phyloP scores from a whole-genome alignment of 2,797 vertebrate genomes.

The Poecile montanus region DNA sequence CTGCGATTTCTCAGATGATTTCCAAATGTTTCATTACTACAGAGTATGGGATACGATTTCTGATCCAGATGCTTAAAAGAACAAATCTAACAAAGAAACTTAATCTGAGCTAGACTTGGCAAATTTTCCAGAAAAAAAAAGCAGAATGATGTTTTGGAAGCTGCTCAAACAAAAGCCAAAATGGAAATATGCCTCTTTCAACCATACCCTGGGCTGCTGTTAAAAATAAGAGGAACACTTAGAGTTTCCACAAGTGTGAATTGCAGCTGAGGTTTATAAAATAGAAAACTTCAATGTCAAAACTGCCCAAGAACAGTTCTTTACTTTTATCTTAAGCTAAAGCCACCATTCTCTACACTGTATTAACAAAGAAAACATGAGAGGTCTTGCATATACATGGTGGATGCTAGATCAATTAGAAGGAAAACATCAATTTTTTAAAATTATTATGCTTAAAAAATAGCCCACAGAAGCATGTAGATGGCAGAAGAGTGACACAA shows the following conservation, averaged over 20 bases:
- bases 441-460: background rate
- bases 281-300: conserved; percentile 48
- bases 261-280: conserved; percentile 74
- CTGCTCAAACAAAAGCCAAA: conserved; percentile 79
- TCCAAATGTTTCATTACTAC: conserved; percentile 80
- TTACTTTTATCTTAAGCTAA: conserved; percentile 27
- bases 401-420: background rate
- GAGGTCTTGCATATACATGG: background rate
- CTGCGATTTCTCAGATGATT: conserved; percentile 75
- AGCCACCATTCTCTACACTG: background rate
- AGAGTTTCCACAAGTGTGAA: conserved; percentile 76
- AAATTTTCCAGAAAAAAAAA: conserved; percentile 62
- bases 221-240: conserved; percentile 75
- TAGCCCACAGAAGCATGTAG: background rate
- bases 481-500: background rate
- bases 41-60: conserved; percentile 75
- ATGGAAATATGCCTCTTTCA: conserved; percentile 74
- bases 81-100: conserved; percentile 79
- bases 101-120: conserved; percentile 79
- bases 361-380: background rate
- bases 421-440: background rate
- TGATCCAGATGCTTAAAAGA: conserved; percentile 79
- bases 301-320: conserved; percentile 40
- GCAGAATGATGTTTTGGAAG: conserved; percentile 78
- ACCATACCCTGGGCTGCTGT: conserved; percentile 71